Conservation (phyloP, 2,797 vertebrate genomes). For the Picus viridis region DNA sequence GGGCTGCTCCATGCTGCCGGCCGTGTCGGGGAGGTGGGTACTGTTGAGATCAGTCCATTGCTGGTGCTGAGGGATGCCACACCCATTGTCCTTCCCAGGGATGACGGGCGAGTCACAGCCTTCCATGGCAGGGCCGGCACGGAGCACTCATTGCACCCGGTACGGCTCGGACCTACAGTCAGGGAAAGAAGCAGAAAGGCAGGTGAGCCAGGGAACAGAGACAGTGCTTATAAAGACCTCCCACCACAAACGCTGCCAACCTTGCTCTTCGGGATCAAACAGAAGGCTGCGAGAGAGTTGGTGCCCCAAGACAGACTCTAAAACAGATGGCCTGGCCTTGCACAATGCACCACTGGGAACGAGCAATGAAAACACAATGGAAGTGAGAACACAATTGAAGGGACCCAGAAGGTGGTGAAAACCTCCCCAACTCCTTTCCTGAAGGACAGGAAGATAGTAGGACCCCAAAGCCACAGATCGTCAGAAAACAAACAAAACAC, state of each 20-base stretch:
- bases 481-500: not conserved
- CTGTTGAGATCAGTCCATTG: constrained; percentile 89
- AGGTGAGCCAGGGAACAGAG: constrained; percentile 48
- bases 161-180: constrained; percentile 85
- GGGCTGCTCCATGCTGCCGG: constrained; percentile 81
- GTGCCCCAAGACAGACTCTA: accelerated
- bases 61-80: constrained; percentile 90
- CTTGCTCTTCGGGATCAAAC: accelerated
- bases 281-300: accelerated
- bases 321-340: accelerated
- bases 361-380: accelerated
- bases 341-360: accelerated
- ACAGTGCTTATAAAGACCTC: accelerated
- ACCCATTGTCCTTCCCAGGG: constrained; percentile 99
- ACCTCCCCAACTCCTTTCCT: not conserved
- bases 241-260: accelerated
- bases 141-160: constrained; percentile 99
- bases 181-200: constrained; percentile 40
- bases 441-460: not conserved
- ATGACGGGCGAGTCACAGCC: constrained; percentile 99
- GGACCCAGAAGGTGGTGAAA: not conserved
- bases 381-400: accelerated
- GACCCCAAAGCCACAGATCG: not conserved
- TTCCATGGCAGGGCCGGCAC: constrained; percentile 99
- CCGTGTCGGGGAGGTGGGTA: constrained; percentile 85